Base-by-base conservation (phyloP, 1,140 invertebrate species). In the Zophobas atratus region DNA sequence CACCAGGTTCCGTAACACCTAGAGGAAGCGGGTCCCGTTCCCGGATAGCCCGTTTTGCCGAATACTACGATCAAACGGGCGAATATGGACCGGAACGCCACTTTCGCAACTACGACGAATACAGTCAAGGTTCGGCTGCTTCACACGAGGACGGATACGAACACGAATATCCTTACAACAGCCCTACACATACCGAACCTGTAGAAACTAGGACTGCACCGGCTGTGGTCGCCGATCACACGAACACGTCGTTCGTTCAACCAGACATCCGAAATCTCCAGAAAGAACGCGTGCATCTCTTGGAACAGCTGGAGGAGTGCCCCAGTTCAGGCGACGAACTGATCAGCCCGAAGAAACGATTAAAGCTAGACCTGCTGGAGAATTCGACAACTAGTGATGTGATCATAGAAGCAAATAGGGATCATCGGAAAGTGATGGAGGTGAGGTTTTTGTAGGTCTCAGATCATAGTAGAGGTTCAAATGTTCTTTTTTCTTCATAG, bases 261-360 rank as follows among this genome's bases (percentile, higher is more conserved):
- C 89, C 89, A 1, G 90, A 93, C 82, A 92, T 93, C 60, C 85
- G 91, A 53, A 90, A 92, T 81, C 87, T 93, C 53, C 92, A 94
- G 82, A 94, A 93, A 84, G 92, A 92, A 83, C 88, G 92, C 49
- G 91, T 91, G 2, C 92, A 91, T 82, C 87, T 93, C 39, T 83
- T 93, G 33, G 93, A 94, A 83, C 92, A 93, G 83, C 87, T 93
- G 48, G 92, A 94, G 82, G 92, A 93, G 80, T 93, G 91, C 86
- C 90, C 89, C 73, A 93, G 92, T 82, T 93, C 92, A 81, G 92
- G 92, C 46, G 92, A 93, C 84, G 92, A 93, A 83, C 86, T 89
- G 74, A 88, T 91, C 77, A 90, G 91, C 82, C 90, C 90, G 38
- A 91, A 92, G 81, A 93, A 93, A 84, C 89, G 92, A 39, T 85